Evolutionary conservation across 1,140 invertebrate genomes (phyloP), one percentile per base, ranked within the genome.

Genomic region (Sitobion miscanthi): DNA sequence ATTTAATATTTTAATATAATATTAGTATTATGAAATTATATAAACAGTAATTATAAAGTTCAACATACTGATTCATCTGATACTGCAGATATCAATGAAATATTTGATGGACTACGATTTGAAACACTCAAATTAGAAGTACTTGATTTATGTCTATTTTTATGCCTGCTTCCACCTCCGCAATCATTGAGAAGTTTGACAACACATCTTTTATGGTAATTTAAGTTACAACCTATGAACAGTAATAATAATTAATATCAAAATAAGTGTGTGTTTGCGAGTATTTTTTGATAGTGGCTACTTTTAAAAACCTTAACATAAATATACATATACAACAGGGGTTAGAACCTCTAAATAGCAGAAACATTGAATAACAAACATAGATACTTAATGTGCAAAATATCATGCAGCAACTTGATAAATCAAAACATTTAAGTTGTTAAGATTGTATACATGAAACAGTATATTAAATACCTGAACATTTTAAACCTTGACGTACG

Each of bases 151-250:
- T 96, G 25, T 95, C 94, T 94, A 95, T 95, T 38, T 94, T 95
- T 93, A 94, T 95, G 57, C 95, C 95, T 57, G 95, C 95, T 94
- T 96, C 96, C 94, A 25, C 30, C 42, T n/a, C 96, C 96, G 96
- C 99, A 99, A 96, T 99, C 99, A 95, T 99, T 99, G 45, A 99
- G 99, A 94, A 99, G 98, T 96, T 99, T 99, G 94, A 99, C 98
- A 90, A 99, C 99, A 96, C 99, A 99, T 88, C 99, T 96, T 95
- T 99, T 99, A 96, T 99, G 99, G 96, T 99, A 99, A 96, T 99
- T 99, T 95, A 99, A 96, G 21, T 98, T 98, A 96, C 99, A 99
- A 94, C 98, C 98, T 99, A 95, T 62, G 17, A 86, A 86, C 85
- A 86, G 8, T 83, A 83, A 30, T 85, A 85, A 85, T 23, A 85